Evolutionary conservation across 2,113 vertebrate genomes (phyloP), one percentile per base, ranked within the genome.

Genomic region (Apus apus): DNA sequence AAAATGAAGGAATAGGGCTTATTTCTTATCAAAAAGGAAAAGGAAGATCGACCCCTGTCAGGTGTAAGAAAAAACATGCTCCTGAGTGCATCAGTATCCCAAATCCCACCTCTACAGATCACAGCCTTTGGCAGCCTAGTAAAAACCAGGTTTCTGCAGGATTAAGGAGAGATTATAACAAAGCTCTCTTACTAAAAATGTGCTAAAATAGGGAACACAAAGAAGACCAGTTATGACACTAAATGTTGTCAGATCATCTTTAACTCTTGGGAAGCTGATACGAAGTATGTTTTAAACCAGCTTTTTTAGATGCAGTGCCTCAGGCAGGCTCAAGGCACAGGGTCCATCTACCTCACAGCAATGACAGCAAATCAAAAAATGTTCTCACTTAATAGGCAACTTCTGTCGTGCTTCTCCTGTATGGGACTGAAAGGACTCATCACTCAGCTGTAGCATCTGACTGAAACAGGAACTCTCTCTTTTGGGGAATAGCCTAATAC

Each of bases 111-210:
- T 81, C 36, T 66, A 20, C 15, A 68, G 29, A 62, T 3, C 71
- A 64, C 64, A 64, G 71, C 43, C 45, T 64, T 78, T 50, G 29
- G 73, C 57, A 95, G 77, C n/a, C 46, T 45, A 38, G 48, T 38
- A 57, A 92, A 87, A 80, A 71, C 0, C 64, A 71, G 82, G 76
- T 88, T 90, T 87, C 75, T 60, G 51, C 22, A 84, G 79, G 57
- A 95, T 71, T 88, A 85, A 29, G 51, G 43, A 75, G 48, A 89
- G 80, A 90, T 95, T 94, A 88, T 56, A 85, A 86, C 65, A 94
- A 77, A 92, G 72, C 68, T 84, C 15, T 82, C 74, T 70, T 70
- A 61, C 54, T 71, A 73, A 80, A 76, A 90, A 92, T 15, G 22
- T 57, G 29, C 90, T 80, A 71, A 85, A 91, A 91, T 4, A 71